Percentiles rank a stretch among this genome's conserved stretches.
phyloP scores from a whole-genome alignment of 1,140 invertebrate species.

The Camponotus floridanus region DNA sequence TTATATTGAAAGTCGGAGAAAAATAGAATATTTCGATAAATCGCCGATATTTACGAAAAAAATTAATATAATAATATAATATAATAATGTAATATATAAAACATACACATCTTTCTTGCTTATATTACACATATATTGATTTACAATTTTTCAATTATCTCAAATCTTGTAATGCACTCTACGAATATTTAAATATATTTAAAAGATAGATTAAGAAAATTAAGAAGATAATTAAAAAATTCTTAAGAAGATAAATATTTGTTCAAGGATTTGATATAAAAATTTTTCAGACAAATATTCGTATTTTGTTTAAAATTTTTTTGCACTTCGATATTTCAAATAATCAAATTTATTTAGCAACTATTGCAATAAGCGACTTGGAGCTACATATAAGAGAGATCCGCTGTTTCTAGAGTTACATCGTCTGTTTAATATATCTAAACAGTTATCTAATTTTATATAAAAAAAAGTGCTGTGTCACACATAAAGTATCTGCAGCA shows the following conservation, averaged over 20 bases:
- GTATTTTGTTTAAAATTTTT: no score
- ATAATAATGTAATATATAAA: no score
- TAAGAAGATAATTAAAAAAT: no score
- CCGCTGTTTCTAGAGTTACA: no score
- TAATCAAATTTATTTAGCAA: no score
- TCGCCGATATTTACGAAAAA: background rate
- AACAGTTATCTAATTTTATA: background rate
- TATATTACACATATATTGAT: background rate
- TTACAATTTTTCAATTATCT: background rate
- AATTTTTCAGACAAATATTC: background rate
- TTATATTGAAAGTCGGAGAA: background rate
- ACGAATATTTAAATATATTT: background rate
- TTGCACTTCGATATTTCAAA: no score
- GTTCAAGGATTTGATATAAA: background rate
- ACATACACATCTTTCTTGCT: background rate
- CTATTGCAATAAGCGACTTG: no score
- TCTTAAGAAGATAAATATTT: no score
- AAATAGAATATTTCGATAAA: background rate
- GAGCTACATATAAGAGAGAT: no score
- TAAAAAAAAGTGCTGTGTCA: background rate
- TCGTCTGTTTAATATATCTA: background rate
- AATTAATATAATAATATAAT: no score
- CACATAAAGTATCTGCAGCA: background rate
- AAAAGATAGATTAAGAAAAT: no score
- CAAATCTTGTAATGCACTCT: background rate